Base-by-base conservation (phyloP, 2,113 vertebrate species). In the Malaclemys terrapin region DNA sequence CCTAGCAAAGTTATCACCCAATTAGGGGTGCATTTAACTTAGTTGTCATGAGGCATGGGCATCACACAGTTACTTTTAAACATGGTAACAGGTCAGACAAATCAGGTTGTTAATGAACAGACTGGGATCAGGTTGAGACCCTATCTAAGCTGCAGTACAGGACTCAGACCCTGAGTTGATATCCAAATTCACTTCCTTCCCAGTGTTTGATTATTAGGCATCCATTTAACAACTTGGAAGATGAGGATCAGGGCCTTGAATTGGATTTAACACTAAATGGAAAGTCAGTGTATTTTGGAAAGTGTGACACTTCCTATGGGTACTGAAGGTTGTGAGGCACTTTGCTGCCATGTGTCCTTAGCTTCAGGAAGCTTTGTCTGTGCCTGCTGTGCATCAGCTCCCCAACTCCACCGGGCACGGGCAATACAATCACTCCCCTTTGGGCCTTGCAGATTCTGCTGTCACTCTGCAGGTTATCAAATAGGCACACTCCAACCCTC, bases 161-260 rank as follows among this genome's bases (percentile, higher is more conserved):
- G 9, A 82, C 1, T 0, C 45, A 91, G 27, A 82, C 31, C 80
- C 35, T 75, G 29, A 90, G 8, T 5, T 82, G 2, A 1, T 35
- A 81, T 27, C 19, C 8, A 87, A 69, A 90, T 65, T 65, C 80
- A 83, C 62, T 94, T 90, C 7, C 19, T 94, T 95, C 45, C 65
- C 50, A 4, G 24, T 65, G 62, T 65, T 65, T 65, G 31, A 65
- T 65, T 65, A 65, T 65, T 65, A 65, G 1, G 10, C 80, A 79
- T 17, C 8, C 35, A 91, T 75, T 17, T 56, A 89, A 62, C 3
- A 31, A 85, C 62, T 88, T 91, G 91, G 47, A 24, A 17, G 19
- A 31, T 11, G 85, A 53, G 6, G 13, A 27, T 82, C 24, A 20
- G 3, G 52, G 4, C 56, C 87, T 79, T 75, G 50, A 81, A 65